Evolutionary conservation across 2,888 invertebrate species (phyloP), one percentile per base, ranked within the genome.

Genomic region (Epicampocera succincta): DNA sequence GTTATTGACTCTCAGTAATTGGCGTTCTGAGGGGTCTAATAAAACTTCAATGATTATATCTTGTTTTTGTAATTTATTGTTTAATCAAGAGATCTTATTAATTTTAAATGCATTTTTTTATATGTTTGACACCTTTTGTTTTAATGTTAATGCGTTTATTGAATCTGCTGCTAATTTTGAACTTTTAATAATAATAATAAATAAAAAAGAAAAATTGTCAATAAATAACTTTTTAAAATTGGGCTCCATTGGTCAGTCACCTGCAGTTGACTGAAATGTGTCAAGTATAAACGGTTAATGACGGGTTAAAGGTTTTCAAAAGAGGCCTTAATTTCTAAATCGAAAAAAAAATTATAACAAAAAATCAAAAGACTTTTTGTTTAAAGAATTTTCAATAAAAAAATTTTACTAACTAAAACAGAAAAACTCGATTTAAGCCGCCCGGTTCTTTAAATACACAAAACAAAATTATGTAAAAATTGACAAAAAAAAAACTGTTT

Each of bases 1-100:
- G 81, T 81, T 78, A 78, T 81, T 81, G 81, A 81, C 73, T 78
- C 73, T 69, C 42, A 58, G 40, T 68, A 73, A 78, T 77, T 78
- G 68, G 46, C 44, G 48, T 76, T 75, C 50, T 48, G 40, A 38
- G 19, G 42, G 38, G 50, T 25, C 19, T 69, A 69, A 17, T 56
- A 68, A 69, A n/a, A 42, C 40, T 54, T 38, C 65, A 66, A 74
- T 75, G 19, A 75, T 50, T 66, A 58, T 19, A 50, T 40, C 25
- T 58, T 48, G 15, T 61, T 46, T 46, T 50, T 48, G 6, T 25
- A 60, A 61, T 60, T 72, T 42, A 48, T 72, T 15, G 15, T 17
- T 29, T 19, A 25, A 17, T 13, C 48, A 9, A 9, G 8, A 33
- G 33, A 33, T 33, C 8, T 33, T 33, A 33, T 33, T 33, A 33